Evolutionary conservation across 2,113 vertebrate genomes (phyloP), one percentile per base, ranked within the genome.

Genomic region (Salminus brasiliensis): DNA sequence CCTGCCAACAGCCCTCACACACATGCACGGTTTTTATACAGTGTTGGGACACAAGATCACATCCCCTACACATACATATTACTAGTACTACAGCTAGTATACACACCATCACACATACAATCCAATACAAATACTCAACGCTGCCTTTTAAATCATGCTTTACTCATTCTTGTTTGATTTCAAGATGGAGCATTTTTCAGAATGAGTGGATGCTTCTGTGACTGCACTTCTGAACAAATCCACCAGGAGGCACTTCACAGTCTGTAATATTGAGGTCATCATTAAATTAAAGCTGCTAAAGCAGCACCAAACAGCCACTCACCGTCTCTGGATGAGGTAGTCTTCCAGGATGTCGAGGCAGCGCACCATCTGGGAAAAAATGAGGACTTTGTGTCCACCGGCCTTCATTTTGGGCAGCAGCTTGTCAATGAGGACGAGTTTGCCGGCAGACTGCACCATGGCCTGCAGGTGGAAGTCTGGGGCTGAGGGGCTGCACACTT

Each of bases 311-410:
- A 23, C n/a, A 18, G 2, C 21, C 6, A 39, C 36, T 76, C 90
- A 99, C 98, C 98, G 95, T 92, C 96, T 98, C 91, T 99, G 98
- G 87, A 99, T 97, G 86, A 99, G 97, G 89, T 99, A 99, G 91
- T 99, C 97, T 92, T 99, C 98, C 85, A 99, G 91, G 84, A 99
- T 99, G 91, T 99, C 97, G 78, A 99, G 93, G 84, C 98, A 99
- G 87, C 98, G 97, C 55, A 99, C 98, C 98, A 99, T 99, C 74
- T 99, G 98, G 84, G 97, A 99, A 91, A 99, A 99, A 87, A 99
- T 98, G 80, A 99, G 97, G 73, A 99, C 98, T 84, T 97, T 98
- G 90, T 99, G 97, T 55, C 97, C 98, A 32, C 98, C 97, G 10
- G 96, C 97, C 92, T 99, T 99, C 98, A 99, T 99, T 92, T 98